Percentiles rank a stretch among this genome's conserved stretches.
phyloP scores from a whole-genome alignment of 2,888 invertebrate species.

The Hyles lineata region DNA sequence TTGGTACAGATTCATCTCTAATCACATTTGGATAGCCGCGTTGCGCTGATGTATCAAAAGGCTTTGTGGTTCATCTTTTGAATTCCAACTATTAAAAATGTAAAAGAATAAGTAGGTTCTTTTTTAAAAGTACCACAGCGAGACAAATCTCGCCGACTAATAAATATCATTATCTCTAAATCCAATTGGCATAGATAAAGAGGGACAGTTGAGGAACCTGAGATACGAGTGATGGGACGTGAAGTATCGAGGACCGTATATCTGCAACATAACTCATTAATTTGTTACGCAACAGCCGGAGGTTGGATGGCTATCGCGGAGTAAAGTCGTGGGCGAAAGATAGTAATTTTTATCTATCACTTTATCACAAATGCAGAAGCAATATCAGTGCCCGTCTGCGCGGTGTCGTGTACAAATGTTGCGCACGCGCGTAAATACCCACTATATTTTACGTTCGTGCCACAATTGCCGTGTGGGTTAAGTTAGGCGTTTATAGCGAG shows the following conservation, averaged over 20 bases:
- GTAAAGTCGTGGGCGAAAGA: constrained; percentile 25
- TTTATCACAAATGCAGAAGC: constrained; percentile 41
- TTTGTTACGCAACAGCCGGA: constrained; percentile 10
- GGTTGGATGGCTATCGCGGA: constrained; percentile 18
- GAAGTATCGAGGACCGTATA: constrained; percentile 4
- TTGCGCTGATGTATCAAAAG: too few species aligned
- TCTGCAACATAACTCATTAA: constrained; percentile 25
- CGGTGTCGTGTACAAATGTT: constrained; percentile 54
- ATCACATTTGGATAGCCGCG: too few species aligned
- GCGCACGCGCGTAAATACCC: constrained; percentile 56
- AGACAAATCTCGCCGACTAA: background rate
- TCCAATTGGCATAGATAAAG: constrained; percentile 1
- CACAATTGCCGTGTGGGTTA: constrained; percentile 36
- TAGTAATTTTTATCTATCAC: constrained; percentile 32
- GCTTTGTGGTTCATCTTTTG: too few species aligned
- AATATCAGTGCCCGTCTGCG: constrained; percentile 42
- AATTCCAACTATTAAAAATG: too few species aligned
- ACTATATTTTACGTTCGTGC: constrained; percentile 58
- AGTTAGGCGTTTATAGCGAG: constrained; percentile 28
- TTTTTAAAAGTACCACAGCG: background rate
- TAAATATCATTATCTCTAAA: background rate
- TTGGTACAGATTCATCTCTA: too few species aligned
- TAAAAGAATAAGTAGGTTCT: too few species aligned
- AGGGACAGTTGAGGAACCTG: background rate
- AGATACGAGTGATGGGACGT: background rate